These are phyloP conservation scores for Eupithecia tripunctaria DNA, from an alignment of 2,888 invertebrate species.

Conservation along the genomic window DNA sequence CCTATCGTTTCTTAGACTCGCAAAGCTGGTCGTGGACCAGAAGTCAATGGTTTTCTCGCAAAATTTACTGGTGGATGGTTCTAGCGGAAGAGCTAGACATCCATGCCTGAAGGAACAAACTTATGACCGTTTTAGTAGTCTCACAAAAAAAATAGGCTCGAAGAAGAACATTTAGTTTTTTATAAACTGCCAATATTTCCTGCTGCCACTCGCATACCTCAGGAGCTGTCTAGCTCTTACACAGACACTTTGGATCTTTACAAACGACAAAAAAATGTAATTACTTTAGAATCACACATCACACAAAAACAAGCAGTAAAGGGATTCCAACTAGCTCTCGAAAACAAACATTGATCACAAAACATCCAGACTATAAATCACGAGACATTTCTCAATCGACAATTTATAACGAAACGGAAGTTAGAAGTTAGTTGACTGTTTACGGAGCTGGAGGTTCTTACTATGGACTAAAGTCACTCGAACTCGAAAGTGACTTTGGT, in stretches of 20 bases:
- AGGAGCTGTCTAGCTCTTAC: background rate
- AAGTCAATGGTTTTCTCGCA: background rate
- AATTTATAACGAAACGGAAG: conserved; percentile 69
- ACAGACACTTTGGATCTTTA: background rate
- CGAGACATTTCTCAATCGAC: conserved; percentile 64
- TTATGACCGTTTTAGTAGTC: background rate
- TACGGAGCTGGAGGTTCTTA: conserved; percentile 42
- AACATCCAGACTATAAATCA: conserved; percentile 67
- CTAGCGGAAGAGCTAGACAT: background rate
- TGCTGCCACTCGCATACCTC: background rate
- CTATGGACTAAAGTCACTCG: conserved; percentile 44
- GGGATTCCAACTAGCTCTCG: conserved; percentile 47
- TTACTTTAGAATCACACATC: no score
- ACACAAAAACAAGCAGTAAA: conserved; percentile 1
- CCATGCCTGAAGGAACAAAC: background rate
- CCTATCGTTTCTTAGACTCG: no score
- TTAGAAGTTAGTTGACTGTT: conserved; percentile 59
- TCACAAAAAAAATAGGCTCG: background rate
- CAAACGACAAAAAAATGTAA: background rate
- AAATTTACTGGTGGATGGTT: background rate
- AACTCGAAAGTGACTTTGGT: conserved; percentile 35
- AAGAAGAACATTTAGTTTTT: background rate
- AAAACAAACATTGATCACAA: conserved; percentile 65
- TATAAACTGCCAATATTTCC: background rate
- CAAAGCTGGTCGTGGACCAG: no score